Evolutionary conservation across 2,888 invertebrate species (phyloP), one percentile per base, ranked within the genome.

Genomic region (Archips xylosteana): DNA sequence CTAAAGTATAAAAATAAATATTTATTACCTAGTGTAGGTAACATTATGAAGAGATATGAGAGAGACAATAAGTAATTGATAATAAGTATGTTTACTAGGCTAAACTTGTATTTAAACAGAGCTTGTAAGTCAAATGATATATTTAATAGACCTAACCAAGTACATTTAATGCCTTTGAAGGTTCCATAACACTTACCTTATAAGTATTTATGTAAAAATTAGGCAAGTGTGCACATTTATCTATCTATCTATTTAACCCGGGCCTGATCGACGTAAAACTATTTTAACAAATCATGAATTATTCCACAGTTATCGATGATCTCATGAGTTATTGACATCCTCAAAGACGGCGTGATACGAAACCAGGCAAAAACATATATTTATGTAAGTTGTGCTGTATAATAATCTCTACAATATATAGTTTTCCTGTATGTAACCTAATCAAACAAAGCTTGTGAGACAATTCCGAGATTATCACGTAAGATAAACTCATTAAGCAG

Each of bases 1-100:
- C 94, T 94, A 96, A 36, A 92, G 82, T 64, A 66, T 13, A 68
- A 57, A 36, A 15, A 49, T 15, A 6, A 5, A 15, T 12, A 59
- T 39, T 6, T 39, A 39, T 39, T 39, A 39, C 39, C 4, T 6
- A 39, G 39, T 39, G 39, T 39, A 39, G 39, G 39, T 6, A 39
- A 39, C 32, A 59, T n/a, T 15, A 49, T 45, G 45, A 45, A 45
- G 45, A 45, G 45, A 45, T 12, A 45, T 23, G 23, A 23, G 23
- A 23, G 23, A 36, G 4, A 36, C 39, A 3, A n/a, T n/a, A n/a
- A n/a, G n/a, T 0, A 39, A 39, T 39, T 39, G 6, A 39, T 39
- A 39, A 39, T 39, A 39, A 39, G 6, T 39, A 39, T 5, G 3
- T 39, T 3, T 5, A 5, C 5, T 36, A 36, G 5, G 5, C 4